Percentiles rank a stretch among this genome's conserved stretches.
These are phyloP conservation scores for Calycopis cecrops DNA, from an alignment of 1,140 invertebrate genomes.

Conservation along the genomic window DNA sequence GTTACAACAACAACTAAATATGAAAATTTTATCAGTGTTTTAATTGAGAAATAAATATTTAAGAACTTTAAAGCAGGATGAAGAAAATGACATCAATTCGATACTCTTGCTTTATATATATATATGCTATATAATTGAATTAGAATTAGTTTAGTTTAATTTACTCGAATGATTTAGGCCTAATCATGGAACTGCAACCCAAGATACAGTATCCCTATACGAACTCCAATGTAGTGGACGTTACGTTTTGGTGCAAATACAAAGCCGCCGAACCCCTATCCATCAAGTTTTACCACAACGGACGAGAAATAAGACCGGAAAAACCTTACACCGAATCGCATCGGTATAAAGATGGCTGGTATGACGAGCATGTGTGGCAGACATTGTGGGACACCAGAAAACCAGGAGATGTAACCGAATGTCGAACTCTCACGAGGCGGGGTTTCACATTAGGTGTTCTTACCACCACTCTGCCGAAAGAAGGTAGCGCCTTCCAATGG, in stretches of 20 bases:
- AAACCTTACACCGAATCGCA: conserved; percentile 46
- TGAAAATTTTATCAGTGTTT: too few species aligned
- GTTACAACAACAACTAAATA: too few species aligned
- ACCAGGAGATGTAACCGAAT: conserved; percentile 46
- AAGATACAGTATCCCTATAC: conserved; percentile 36
- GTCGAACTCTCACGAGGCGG: conserved; percentile 47
- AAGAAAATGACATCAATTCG: too few species aligned
- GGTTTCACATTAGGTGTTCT: conserved; percentile 54
- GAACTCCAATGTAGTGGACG: conserved; percentile 29
- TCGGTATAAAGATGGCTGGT: conserved; percentile 46
- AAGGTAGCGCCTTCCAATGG: conserved; percentile 39
- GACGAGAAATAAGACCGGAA: conserved; percentile 32
- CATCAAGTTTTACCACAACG: conserved; percentile 51
- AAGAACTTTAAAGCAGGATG: too few species aligned
- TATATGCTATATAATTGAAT: too few species aligned
- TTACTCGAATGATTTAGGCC: conserved; percentile 34
- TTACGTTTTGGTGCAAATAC: conserved; percentile 59
- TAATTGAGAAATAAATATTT: too few species aligned
- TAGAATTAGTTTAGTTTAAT: too few species aligned
- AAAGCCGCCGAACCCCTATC: conserved; percentile 52
- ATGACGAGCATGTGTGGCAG: conserved; percentile 42
- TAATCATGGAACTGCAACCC: conserved; percentile 62
- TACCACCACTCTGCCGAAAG: conserved; percentile 51
- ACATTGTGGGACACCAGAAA: conserved; percentile 46
- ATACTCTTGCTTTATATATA: too few species aligned